Evolutionary conservation across 1,140 invertebrate species (phyloP).

Genomic region (Drosophila trapezifrons): DNA sequence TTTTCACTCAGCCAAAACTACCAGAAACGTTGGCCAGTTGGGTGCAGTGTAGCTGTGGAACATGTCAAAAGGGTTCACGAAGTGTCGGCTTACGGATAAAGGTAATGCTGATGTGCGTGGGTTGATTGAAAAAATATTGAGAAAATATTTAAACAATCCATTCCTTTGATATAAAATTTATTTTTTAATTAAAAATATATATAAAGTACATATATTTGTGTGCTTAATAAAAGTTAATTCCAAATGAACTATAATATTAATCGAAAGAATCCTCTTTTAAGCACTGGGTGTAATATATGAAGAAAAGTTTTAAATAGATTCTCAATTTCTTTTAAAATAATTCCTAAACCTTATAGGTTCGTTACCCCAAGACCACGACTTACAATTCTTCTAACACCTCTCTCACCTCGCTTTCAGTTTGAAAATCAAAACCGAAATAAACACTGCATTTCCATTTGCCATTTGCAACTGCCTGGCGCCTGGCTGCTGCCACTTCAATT

Average conservation of each 20-base stretch:
- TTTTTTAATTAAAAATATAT: background rate
- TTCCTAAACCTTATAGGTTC: background rate
- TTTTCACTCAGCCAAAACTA: conserved; percentile 5
- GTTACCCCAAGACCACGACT: no score
- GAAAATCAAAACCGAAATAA: conserved; percentile 55
- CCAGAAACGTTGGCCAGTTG: conserved; percentile 3
- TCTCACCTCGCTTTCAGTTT: background rate
- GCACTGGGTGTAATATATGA: no score
- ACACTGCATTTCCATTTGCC: conserved; percentile 61
- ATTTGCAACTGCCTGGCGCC: conserved; percentile 32
- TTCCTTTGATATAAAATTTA: no score
- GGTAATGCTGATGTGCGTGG: conserved; percentile 10
- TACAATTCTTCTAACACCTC: background rate
- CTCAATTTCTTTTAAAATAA: background rate
- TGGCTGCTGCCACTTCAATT: conserved; percentile 70
- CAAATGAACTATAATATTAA: background rate
- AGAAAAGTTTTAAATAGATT: background rate
- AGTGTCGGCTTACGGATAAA: conserved; percentile 24
- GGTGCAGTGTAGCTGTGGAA: conserved; percentile 31
- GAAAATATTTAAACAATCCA: no score
- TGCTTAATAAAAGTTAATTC: background rate
- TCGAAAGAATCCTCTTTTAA: no score
- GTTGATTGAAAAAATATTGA: conserved; percentile 14
- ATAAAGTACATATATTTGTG: no score
- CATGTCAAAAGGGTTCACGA: conserved; percentile 35